These are phyloP conservation scores for Arizona elegans DNA, from an alignment of 2,113 vertebrate genomes.

Conservation along the genomic window DNA sequence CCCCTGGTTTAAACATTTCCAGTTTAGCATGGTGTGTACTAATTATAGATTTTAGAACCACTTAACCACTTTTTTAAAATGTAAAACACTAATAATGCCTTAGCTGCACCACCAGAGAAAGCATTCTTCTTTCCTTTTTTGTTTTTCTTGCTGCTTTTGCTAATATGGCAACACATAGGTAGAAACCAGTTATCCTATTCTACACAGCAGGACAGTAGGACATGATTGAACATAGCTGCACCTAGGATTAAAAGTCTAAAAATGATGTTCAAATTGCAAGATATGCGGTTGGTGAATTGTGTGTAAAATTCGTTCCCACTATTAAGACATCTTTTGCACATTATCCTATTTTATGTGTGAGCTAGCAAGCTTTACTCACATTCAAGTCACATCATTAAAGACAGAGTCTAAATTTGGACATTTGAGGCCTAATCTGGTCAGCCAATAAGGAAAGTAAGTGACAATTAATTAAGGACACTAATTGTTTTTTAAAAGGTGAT, in stretches of 20 bases:
- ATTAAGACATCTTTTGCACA: background rate
- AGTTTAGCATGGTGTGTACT: background rate
- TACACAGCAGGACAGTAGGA: background rate
- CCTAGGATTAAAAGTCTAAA: background rate
- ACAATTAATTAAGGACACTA: background rate
- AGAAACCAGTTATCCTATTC: background rate
- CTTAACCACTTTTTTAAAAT: background rate
- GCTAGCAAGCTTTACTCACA: background rate
- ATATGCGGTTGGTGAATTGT: background rate
- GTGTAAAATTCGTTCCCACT: background rate
- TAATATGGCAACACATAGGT: background rate
- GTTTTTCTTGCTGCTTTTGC: background rate
- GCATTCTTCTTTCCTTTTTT: background rate
- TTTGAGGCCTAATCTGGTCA: background rate
- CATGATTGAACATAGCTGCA: background rate
- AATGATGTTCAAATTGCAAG: background rate
- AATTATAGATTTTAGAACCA: background rate
- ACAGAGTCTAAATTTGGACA: background rate
- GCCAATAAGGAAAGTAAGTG: background rate
- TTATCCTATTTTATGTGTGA: background rate
- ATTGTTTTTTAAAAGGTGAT: background rate
- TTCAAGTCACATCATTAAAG: background rate
- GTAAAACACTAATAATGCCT: background rate
- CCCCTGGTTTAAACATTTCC: background rate
- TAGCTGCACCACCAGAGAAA: background rate